Evolutionary conservation across 2,797 vertebrate species (phyloP).

Genomic region (Neosilurus mollespiculum): DNA sequence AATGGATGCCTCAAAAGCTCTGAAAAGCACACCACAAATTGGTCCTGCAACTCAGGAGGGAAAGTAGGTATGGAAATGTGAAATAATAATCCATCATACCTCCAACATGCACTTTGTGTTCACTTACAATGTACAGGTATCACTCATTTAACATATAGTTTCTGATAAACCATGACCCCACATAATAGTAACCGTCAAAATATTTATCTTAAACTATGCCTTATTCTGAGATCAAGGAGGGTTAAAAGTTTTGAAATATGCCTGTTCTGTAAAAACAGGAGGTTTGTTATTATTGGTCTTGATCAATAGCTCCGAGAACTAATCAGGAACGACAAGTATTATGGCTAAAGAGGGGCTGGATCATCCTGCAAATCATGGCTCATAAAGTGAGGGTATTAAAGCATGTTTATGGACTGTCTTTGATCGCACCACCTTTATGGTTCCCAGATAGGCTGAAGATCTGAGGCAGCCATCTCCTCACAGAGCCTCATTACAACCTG

Average conservation of each 20-base stretch:
- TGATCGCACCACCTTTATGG: conserved; percentile 52
- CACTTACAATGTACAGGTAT: conserved; percentile 10
- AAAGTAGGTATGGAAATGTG: conserved; percentile 18
- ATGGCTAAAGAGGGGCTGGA: neutral
- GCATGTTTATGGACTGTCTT: conserved; percentile 49
- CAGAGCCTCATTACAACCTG: conserved; percentile 47
- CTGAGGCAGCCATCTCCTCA: conserved; percentile 43
- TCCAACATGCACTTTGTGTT: conserved; percentile 20
- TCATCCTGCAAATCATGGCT: conserved; percentile 33
- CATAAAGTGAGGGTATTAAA: conserved; percentile 55
- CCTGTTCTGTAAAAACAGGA: neutral
- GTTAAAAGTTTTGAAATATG: neutral
- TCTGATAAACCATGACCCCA: conserved; percentile 32
- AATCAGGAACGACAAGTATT: conserved; percentile 4
- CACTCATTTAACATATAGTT: conserved; percentile 35
- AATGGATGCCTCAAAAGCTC: conserved; percentile 47
- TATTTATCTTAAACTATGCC: conserved; percentile 43
- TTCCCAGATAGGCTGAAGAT: conserved; percentile 50
- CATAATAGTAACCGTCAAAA: conserved; percentile 22
- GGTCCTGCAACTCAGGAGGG: conserved; percentile 11
- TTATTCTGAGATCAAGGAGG: neutral
- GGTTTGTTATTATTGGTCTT: neutral
- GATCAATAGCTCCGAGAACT: neutral
- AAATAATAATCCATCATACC: conserved; percentile 30
- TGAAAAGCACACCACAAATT: conserved; percentile 31